phyloP scores from a whole-genome alignment of 1,140 invertebrate genomes.

The Drosophila sproati region DNA sequence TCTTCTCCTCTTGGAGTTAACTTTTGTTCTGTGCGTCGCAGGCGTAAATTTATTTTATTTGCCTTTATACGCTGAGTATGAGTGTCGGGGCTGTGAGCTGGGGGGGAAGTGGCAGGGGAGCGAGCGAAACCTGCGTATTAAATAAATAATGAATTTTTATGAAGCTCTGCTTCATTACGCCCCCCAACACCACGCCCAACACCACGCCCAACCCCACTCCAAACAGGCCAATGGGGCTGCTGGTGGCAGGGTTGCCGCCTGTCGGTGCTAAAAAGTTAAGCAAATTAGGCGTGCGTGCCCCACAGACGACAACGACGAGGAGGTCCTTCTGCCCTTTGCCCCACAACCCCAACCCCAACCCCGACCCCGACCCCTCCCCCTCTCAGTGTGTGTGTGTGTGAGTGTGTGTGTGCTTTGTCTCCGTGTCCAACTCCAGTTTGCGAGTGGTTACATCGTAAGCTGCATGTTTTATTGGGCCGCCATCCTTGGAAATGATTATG shows the following conservation, averaged over 20 bases:
- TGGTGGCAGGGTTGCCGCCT: conserved; percentile 16
- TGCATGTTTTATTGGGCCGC: conserved; percentile 72
- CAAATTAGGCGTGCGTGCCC: conserved; percentile 79
- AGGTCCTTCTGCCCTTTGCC: conserved; percentile 45
- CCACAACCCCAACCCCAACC: not conserved
- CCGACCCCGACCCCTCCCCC: not conserved
- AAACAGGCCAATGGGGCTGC: not conserved
- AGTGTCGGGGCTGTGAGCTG: not conserved
- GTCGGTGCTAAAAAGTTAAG: conserved; percentile 81
- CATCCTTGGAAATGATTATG: conserved; percentile 49
- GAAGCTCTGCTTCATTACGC: conserved; percentile 79
- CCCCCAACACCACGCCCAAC: not conserved
- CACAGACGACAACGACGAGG: conserved; percentile 31
- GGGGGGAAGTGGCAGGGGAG: not conserved
- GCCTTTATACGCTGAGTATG: conserved; percentile 37
- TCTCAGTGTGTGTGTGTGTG: not conserved
- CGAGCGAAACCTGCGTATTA: conserved; percentile 69
- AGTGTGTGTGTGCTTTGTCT: not conserved
- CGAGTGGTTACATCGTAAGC: conserved; percentile 60
- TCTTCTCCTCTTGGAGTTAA: conserved; percentile 49
- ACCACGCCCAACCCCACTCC: not conserved
- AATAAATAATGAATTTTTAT: conserved; percentile 83
- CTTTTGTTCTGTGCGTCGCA: conserved; percentile 69
- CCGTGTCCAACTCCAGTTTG: conserved; percentile 18
- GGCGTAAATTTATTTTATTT: conserved; percentile 82